Evolutionary conservation across 2,797 vertebrate genomes (phyloP).

Genomic region (Petrocephalus schoutedeni): DNA sequence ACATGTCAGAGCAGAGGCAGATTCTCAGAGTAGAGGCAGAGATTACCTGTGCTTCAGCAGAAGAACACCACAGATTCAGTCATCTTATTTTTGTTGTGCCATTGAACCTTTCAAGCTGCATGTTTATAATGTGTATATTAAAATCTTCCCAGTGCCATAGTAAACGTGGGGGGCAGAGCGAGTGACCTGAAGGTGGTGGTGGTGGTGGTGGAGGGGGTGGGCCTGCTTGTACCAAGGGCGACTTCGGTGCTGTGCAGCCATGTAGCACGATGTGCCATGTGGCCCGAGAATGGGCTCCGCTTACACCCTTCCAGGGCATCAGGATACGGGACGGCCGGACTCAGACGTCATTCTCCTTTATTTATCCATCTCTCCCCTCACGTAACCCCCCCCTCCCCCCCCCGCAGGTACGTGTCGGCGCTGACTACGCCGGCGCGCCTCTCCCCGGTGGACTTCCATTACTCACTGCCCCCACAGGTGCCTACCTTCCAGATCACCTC

Average conservation of each 20-base stretch:
- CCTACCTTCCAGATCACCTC: conserved; percentile 97
- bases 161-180: conserved; percentile 20
- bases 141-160: conserved; percentile 28
- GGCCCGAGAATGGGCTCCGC: background rate
- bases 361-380: background rate
- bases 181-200: conserved; percentile 15
- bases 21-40: too few species aligned
- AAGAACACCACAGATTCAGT: background rate
- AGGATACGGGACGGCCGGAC: background rate
- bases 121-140: conserved; percentile 32
- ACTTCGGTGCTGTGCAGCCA: background rate
- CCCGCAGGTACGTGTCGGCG: conserved; percentile 87
- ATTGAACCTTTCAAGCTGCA: conserved; percentile 29
- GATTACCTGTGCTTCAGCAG: background rate
- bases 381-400: conserved; percentile 14
- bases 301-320: background rate
- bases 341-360: background rate
- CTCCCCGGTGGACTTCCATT: conserved; percentile 94
- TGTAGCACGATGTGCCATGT: conserved; percentile 13
- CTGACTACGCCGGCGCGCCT: conserved; percentile 92
- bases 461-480: conserved; percentile 88
- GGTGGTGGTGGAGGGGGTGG: background rate
- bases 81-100: conserved; percentile 1
- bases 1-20: too few species aligned
- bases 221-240: background rate